Base-by-base conservation (phyloP, 2,888 invertebrate genomes). In the Ichneumoninae sp. region DNA sequence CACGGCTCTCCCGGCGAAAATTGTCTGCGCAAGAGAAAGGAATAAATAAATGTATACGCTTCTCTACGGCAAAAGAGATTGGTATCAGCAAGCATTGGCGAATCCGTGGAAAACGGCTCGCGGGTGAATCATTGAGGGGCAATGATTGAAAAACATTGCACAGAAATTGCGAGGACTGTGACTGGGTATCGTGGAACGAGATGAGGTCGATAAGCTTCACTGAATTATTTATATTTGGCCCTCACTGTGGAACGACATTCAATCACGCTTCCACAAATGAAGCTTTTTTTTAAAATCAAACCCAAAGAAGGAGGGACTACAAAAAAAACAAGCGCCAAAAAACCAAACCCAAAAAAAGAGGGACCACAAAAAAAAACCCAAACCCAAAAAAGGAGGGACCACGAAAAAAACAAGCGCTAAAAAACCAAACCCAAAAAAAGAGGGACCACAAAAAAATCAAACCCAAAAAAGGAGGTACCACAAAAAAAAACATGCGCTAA, bases 151-250 rank as follows among this genome's bases (percentile, higher is more conserved):
- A 50, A 52, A 52, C 22, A 13, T 52, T 75, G 52, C 47, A 36
- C 26, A 33, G 16, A 50, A 75, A 52, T 52, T 36, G 50, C 33
- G 50, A 66, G 33, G 30, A 33, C 13, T n/a, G 16, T 13, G 33
- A 74, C 62, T 33, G 13, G 10, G 3, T 52, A 6, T 26, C 52
- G 52, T 57, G 4, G 68, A 30, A 57, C n/a, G 19, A 72, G 77
- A 72, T 26, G 72, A 47, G 72, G 72, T 83, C 80, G 72, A 76
- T 54, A 72, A 69, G 75, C 62, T 72, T 71, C 68, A 36, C 75
- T 84, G 78, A 84, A 75, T 84, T 75, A 77, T 81, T 81, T 57
- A 84, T 81, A 74, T 78, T 81, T 75, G 44, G 7, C 40, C 40
- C 30, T 26, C 50, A 70, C 50, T 8, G 68, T 52, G 66, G 36